Conservation (phyloP, 2,113 vertebrate species). For the Forbesichthys agassizii region DNA sequence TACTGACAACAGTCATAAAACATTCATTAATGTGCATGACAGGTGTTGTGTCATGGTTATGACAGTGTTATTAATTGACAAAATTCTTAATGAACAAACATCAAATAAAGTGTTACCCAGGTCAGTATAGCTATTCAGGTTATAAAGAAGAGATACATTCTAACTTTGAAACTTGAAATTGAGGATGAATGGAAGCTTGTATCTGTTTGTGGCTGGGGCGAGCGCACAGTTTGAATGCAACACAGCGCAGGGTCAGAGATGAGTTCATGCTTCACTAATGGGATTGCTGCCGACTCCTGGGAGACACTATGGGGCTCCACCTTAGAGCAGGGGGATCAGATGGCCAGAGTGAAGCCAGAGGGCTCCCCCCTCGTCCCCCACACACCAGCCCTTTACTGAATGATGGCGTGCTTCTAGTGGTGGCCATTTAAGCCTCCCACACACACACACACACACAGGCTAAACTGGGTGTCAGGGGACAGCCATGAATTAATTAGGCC, state of each 20-base stretch:
- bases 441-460: constrained; percentile 33
- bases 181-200: not conserved
- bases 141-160: too few relatives aligned
- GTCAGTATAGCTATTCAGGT: too few relatives aligned
- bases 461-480: constrained; percentile 51
- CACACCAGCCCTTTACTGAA: constrained; percentile 8
- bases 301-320: constrained; percentile 44
- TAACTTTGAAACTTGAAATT: too few relatives aligned
- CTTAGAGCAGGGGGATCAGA: constrained; percentile 62
- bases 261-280: constrained; percentile 65
- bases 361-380: constrained; percentile 19
- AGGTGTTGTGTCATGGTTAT: too few relatives aligned
- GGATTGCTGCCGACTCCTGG: constrained; percentile 53
- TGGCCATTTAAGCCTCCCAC: constrained; percentile 51
- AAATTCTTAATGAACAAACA: too few relatives aligned
- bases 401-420: constrained; percentile 55
- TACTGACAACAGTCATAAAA: too few relatives aligned
- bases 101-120: too few relatives aligned
- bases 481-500: constrained; percentile 73
- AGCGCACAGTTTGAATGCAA: not conserved
- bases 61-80: too few relatives aligned
- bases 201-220: constrained; percentile 17
- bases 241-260: constrained; percentile 20
- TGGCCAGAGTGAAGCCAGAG: constrained; percentile 62
- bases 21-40: too few relatives aligned